phyloP scores from a whole-genome alignment of 2,888 invertebrate species.

The Cactoblastis cactorum region DNA sequence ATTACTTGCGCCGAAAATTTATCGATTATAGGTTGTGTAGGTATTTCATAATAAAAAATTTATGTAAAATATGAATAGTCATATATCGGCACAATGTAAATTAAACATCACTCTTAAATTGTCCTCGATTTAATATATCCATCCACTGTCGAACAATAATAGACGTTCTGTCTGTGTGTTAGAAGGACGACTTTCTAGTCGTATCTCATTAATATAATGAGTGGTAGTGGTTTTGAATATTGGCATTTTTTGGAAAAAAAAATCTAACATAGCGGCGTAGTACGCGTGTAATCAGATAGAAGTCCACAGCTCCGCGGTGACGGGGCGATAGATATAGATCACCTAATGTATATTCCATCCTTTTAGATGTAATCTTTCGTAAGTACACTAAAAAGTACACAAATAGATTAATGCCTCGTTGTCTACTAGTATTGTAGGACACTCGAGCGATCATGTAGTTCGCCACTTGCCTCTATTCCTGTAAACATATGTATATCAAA shows the following conservation, averaged over 20 bases:
- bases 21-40: constrained; percentile 65
- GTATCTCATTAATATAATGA: constrained; percentile 27
- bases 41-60: constrained; percentile 41
- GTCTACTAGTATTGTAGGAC: constrained; percentile 63
- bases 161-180: constrained; percentile 45
- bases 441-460: constrained; percentile 56
- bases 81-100: constrained; percentile 53
- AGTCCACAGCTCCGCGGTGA: constrained; percentile 46
- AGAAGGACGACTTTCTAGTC: constrained; percentile 31
- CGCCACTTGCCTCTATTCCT: constrained; percentile 66
- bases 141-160: constrained; percentile 76
- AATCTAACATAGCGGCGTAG: constrained; percentile 54
- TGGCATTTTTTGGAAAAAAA: constrained; percentile 38
- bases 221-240: constrained; percentile 39
- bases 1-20: constrained; percentile 45
- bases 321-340: constrained; percentile 60
- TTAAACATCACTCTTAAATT: constrained; percentile 39
- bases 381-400: constrained; percentile 74
- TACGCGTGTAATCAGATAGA: constrained; percentile 49
- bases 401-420: constrained; percentile 61
- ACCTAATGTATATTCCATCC: constrained; percentile 79
- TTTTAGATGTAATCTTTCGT: constrained; percentile 64
- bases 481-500: constrained; percentile 64
- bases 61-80: constrained; percentile 47
- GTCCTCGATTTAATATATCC: constrained; percentile 72